phyloP scores from a whole-genome alignment of 2,797 vertebrate genomes.

The Cirrhinus mrigala region DNA sequence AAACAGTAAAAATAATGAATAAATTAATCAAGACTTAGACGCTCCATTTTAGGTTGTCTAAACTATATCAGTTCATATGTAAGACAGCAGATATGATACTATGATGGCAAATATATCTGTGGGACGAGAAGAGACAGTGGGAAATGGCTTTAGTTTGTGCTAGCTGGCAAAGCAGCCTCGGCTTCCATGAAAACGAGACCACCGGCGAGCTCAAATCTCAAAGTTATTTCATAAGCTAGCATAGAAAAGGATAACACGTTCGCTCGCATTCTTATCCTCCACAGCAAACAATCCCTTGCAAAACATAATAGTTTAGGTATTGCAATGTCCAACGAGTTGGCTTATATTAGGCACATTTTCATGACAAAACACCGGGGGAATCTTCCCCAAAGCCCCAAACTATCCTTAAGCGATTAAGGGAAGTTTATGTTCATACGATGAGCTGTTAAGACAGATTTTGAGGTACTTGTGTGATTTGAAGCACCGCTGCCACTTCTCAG shows the following conservation, averaged over 20 bases:
- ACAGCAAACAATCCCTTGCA: constrained; percentile 39
- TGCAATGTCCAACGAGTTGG: constrained; percentile 50
- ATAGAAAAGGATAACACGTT: constrained; percentile 37
- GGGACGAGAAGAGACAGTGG: not conserved
- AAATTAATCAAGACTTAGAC: constrained; percentile 16
- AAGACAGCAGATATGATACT: constrained; percentile 29
- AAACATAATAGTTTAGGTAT: constrained; percentile 39
- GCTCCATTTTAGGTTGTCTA: not conserved
- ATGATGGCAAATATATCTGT: constrained; percentile 22
- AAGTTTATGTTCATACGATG: constrained; percentile 27
- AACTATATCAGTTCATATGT: not conserved
- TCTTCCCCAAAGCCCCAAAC: constrained; percentile 28
- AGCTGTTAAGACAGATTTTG: constrained; percentile 44
- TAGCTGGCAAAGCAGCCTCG: constrained; percentile 5
- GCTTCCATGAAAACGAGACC: constrained; percentile 14
- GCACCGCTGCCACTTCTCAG: constrained; percentile 20
- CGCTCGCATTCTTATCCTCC: constrained; percentile 27
- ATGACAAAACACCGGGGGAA: constrained; percentile 33
- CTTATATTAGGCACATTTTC: constrained; percentile 50
- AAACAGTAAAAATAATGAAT: constrained; percentile 12
- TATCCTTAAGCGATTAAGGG: constrained; percentile 29
- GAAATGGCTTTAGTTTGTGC: constrained; percentile 46
- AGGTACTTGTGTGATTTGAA: constrained; percentile 44
- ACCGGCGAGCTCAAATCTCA: constrained; percentile 17
- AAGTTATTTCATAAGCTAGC: constrained; percentile 33